These are phyloP conservation scores for Datnioides undecimradiatus DNA, from an alignment of 2,113 vertebrate species.

Conservation along the genomic window DNA sequence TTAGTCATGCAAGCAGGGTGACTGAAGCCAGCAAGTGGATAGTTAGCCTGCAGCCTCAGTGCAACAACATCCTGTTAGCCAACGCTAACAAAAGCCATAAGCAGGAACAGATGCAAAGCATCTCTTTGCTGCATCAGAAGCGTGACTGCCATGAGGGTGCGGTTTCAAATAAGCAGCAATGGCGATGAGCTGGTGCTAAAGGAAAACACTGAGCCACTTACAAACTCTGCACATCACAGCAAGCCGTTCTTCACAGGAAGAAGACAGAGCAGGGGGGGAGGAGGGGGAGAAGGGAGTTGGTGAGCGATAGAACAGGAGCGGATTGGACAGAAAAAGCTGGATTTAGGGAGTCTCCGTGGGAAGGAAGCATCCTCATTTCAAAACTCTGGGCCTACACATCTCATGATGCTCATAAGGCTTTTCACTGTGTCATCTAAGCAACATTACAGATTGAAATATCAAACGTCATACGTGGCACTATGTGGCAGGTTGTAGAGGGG, in stretches of 20 bases:
- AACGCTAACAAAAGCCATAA: conserved; percentile 9
- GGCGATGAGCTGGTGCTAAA: conserved; percentile 58
- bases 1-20: conserved; percentile 68
- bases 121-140: conserved; percentile 45
- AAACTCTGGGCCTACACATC: conserved; percentile 21
- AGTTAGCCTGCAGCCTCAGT: neutral
- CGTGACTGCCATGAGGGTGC: conserved; percentile 4
- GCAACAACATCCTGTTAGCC: conserved; percentile 36
- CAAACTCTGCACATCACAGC: conserved; percentile 87
- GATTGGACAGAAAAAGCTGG: conserved; percentile 69
- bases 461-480: conserved; percentile 46
- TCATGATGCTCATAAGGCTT: conserved; percentile 19
- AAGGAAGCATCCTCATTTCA: conserved; percentile 51
- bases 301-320: conserved; percentile 56
- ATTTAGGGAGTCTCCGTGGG: conserved; percentile 53
- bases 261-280: conserved; percentile 74
- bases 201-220: conserved; percentile 83
- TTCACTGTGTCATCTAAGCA: conserved; percentile 10
- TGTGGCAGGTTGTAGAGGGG: conserved; percentile 29
- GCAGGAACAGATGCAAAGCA: conserved; percentile 45
- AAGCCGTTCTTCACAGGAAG: conserved; percentile 84
- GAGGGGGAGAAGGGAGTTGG: conserved; percentile 42
- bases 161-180: conserved; percentile 44
- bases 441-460: conserved; percentile 31
- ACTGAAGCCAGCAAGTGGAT: conserved; percentile 17